These are phyloP conservation scores for Ibidorhyncha struthersii DNA, from an alignment of 2,113 vertebrate species.

Conservation along the genomic window DNA sequence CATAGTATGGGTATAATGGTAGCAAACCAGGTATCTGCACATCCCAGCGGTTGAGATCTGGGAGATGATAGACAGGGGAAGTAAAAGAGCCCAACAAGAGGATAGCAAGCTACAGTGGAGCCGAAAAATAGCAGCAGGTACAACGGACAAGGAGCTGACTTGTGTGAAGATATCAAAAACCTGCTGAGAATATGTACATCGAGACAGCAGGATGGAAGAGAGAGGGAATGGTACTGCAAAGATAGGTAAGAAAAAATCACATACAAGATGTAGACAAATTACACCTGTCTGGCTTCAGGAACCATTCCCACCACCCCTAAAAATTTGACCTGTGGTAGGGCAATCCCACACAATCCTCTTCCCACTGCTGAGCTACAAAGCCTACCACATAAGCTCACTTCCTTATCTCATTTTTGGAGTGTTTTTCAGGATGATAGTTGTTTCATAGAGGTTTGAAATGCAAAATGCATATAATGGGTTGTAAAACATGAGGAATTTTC, in stretches of 20 bases:
- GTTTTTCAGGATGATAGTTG: background rate
- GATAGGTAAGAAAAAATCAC: background rate
- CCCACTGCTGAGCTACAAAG: background rate
- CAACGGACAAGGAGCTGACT: background rate
- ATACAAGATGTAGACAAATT: background rate
- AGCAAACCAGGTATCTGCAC: background rate
- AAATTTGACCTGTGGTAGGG: background rate
- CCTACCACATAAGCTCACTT: background rate
- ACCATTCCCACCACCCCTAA: background rate
- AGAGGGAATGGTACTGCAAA: background rate
- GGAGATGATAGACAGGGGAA: background rate
- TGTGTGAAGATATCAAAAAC: background rate
- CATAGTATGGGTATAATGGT: background rate
- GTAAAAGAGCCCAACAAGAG: background rate
- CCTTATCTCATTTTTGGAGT: background rate
- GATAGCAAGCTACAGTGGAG: background rate
- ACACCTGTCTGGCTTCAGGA: background rate
- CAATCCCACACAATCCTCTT: background rate
- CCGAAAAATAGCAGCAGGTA: background rate
- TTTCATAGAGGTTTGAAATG: background rate
- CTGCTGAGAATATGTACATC: background rate
- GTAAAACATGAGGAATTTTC: slow-evolving; percentile 19
- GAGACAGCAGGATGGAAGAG: background rate
- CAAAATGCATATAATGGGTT: background rate
- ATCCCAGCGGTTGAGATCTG: background rate